Percentiles rank a stretch among this genome's conserved stretches.
Conservation (phyloP, 2,888 invertebrate genomes). For the Apodemia zela region DNA sequence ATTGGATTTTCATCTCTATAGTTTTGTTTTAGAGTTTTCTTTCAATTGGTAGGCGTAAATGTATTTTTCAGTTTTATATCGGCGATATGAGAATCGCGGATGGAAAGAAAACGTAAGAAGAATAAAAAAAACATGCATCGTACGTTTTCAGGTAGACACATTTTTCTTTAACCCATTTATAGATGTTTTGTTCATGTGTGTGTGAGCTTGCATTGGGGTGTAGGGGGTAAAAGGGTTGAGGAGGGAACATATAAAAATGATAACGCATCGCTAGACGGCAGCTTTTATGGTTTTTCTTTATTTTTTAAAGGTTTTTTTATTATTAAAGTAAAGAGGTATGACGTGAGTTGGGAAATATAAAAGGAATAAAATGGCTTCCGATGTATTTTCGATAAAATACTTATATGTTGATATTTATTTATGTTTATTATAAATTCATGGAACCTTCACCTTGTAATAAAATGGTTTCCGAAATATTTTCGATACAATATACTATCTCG, state of each 20-base stretch:
- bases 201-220: constrained; percentile 59
- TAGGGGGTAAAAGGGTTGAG: constrained; percentile 53
- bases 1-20: constrained; percentile 41
- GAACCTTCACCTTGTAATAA: too few relatives aligned
- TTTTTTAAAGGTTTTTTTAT: constrained; percentile 72
- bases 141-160: constrained; percentile 81
- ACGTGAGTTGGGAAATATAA: constrained; percentile 37
- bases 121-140: constrained; percentile 77
- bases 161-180: constrained; percentile 81
- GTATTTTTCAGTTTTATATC: constrained; percentile 81
- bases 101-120: constrained; percentile 76
- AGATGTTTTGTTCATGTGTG: constrained; percentile 52
- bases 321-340: constrained; percentile 51
- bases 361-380: constrained; percentile 16
- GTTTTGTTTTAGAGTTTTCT: constrained; percentile 32
- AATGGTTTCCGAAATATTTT: too few relatives aligned
- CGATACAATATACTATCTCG: too few relatives aligned
- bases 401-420: too few relatives aligned
- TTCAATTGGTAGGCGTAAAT: constrained; percentile 51
- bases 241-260: constrained; percentile 77
- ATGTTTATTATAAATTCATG: too few relatives aligned
- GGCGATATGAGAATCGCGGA: constrained; percentile 80
- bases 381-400: constrained; percentile 6
- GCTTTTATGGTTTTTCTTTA: constrained; percentile 79
- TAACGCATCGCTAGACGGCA: constrained; percentile 80